phyloP scores from a whole-genome alignment of 2,113 vertebrate species.

The Hystrix cristata region DNA sequence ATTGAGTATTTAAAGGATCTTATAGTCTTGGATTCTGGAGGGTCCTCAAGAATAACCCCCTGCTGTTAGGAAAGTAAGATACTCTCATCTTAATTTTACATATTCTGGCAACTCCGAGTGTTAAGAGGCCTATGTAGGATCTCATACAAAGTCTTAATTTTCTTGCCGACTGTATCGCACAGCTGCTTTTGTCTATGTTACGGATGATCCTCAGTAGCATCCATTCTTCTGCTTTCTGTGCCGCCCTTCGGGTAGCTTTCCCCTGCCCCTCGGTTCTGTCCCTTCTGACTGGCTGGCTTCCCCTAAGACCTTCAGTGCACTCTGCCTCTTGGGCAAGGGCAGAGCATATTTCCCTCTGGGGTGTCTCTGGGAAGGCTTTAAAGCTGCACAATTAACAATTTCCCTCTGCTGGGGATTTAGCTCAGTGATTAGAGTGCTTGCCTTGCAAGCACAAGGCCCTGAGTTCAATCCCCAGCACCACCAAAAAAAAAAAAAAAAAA shows the following conservation, averaged over 20 bases:
- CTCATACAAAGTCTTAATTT: not conserved
- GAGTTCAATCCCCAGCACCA: too few species aligned
- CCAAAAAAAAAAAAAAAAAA: too few species aligned
- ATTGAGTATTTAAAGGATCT: not conserved
- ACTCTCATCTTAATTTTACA: not conserved
- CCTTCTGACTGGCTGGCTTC: not conserved
- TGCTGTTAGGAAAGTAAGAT: not conserved
- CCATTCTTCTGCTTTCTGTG: not conserved
- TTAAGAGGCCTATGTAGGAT: not conserved
- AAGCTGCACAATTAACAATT: slow-evolving; percentile 70
- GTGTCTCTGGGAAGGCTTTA: slow-evolving; percentile 42
- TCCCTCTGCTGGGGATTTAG: not conserved
- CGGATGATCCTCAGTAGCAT: not conserved
- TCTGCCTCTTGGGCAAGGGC: not conserved
- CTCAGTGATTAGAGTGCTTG: too few species aligned
- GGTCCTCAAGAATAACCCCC: not conserved
- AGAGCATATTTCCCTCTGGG: slow-evolving; percentile 22
- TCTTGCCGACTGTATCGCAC: not conserved
- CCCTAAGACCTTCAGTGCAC: not conserved
- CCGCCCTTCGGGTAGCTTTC: not conserved
- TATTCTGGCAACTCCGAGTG: not conserved
- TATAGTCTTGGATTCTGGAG: not conserved
- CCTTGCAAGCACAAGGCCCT: too few species aligned
- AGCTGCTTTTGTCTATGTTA: not conserved
- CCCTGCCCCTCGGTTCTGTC: not conserved